These are phyloP conservation scores for Callorhinus ursinus DNA, from an alignment of 2,113 vertebrate species.

Conservation along the genomic window DNA sequence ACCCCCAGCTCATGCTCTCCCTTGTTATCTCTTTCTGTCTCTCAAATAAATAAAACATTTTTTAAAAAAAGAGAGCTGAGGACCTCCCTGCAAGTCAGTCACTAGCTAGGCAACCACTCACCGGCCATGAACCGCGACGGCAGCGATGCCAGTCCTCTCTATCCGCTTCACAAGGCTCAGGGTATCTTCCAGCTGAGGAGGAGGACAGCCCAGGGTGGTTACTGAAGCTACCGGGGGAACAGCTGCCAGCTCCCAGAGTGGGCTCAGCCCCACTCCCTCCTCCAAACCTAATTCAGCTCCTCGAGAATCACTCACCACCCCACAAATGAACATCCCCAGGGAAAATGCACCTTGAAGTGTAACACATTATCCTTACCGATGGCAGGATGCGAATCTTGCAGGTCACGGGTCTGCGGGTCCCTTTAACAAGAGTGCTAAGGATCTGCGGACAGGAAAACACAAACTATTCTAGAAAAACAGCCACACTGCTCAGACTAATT, in stretches of 20 bases:
- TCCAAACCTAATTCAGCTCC: not conserved
- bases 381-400: constrained; percentile 98
- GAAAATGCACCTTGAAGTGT: not conserved
- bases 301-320: not conserved
- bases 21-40: too few relatives aligned
- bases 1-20: too few relatives aligned
- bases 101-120: constrained; percentile 78
- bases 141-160: constrained; percentile 94
- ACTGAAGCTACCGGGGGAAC: constrained; percentile 41
- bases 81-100: not conserved
- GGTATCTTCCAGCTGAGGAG: constrained; percentile 92
- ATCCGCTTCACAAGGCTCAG: constrained; percentile 92
- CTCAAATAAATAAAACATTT: not conserved
- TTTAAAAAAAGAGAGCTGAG: not conserved
- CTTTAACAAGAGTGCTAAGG: constrained; percentile 92
- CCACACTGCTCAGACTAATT: not conserved
- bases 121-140: constrained; percentile 97
- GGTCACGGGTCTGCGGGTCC: constrained; percentile 92
- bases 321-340: constrained; percentile 1
- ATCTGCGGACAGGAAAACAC: constrained; percentile 86
- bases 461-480: not conserved
- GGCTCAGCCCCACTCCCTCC: not conserved
- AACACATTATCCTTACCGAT: constrained; percentile 86
- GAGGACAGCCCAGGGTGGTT: not conserved
- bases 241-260: not conserved